Conservation (phyloP, 2,888 invertebrate genomes). For the Steinernema hermaphroditum region DNA sequence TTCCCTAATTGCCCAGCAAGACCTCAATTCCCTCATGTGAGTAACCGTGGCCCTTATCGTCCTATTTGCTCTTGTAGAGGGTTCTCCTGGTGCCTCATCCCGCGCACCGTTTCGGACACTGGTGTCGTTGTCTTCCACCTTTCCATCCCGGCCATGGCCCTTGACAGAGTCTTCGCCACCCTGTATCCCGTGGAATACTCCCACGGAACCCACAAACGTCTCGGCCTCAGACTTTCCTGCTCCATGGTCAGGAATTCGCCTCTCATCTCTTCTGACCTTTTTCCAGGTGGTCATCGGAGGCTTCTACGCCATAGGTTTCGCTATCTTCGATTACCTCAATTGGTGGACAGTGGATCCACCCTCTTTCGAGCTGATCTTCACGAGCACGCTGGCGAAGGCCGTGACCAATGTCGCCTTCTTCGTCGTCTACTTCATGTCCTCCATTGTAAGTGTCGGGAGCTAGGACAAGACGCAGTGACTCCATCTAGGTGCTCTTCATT, state of each 20-base stretch:
- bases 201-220: background rate
- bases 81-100: background rate
- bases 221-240: background rate
- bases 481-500: constrained; percentile 18
- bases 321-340: background rate
- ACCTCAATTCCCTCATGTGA: background rate
- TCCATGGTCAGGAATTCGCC: too few species aligned
- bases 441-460: background rate
- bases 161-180: background rate
- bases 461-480: background rate
- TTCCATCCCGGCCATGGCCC: background rate
- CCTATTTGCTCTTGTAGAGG: background rate
- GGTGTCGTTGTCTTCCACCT: background rate
- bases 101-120: background rate
- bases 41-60: background rate
- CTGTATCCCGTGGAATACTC: background rate
- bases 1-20: background rate
- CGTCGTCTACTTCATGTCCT: background rate
- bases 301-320: too few species aligned
- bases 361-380: background rate
- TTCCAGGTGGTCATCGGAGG: too few species aligned
- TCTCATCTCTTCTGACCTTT: too few species aligned
- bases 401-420: background rate
- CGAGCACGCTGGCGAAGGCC: background rate
- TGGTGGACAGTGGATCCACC: background rate